Percentiles rank a stretch among this genome's conserved stretches.
Evolutionary conservation across 1,140 invertebrate species (phyloP).

Genomic region (Tetranychus cinnabarinus): DNA sequence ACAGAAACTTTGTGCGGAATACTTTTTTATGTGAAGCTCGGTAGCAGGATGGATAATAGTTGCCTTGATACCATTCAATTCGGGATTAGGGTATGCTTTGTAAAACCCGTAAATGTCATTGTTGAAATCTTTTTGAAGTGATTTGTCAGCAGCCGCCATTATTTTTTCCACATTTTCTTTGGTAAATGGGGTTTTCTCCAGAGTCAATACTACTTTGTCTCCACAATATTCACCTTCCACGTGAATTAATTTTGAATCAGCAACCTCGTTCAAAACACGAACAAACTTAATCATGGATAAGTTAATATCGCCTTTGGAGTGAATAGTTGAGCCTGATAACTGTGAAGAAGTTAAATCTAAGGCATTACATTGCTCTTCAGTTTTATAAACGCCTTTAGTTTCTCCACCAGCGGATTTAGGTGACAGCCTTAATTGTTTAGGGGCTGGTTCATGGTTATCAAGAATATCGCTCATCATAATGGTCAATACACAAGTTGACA

Average conservation of each 20-base stretch:
- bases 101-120: slow-evolving; percentile 76
- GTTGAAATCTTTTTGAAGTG: slow-evolving; percentile 26
- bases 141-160: slow-evolving; percentile 23
- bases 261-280: background rate
- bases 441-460: background rate
- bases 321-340: background rate
- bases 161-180: slow-evolving; percentile 32
- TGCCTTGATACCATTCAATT: slow-evolving; percentile 36
- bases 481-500: too few relatives aligned
- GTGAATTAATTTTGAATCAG: background rate
- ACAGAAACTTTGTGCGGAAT: slow-evolving; percentile 39
- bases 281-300: slow-evolving; percentile 1
- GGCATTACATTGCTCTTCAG: background rate
- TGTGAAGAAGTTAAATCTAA: background rate
- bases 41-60: slow-evolving; percentile 78
- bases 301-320: background rate
- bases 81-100: slow-evolving; percentile 15
- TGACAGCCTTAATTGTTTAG: background rate
- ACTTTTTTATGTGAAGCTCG: slow-evolving; percentile 70
- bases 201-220: slow-evolving; percentile 38
- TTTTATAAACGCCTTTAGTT: background rate
- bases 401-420: background rate
- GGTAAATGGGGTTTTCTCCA: slow-evolving; percentile 62
- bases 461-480: background rate
- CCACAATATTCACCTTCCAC: slow-evolving; percentile 24